Base-by-base conservation (phyloP, 2,797 vertebrate species). In the Crocidura indochinensis region DNA sequence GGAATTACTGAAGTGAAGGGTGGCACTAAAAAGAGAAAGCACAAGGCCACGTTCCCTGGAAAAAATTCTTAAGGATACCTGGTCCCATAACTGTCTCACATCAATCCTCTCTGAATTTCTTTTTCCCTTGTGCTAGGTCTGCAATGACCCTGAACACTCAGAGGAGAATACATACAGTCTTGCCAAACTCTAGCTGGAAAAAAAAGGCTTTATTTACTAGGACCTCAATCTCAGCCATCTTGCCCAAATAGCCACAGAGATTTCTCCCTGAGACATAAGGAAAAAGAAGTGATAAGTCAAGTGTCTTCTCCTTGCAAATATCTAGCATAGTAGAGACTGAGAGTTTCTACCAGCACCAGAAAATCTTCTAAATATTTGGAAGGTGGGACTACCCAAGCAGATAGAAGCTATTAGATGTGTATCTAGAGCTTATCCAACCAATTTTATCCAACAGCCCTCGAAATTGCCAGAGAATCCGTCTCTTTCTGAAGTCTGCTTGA, bases 371-470 rank as follows among this genome's bases (percentile, higher is more conserved):
- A 91, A 31, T 17, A 29, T 20, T 67, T 77, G 51, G 44, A 89
- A 89, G 29, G 80, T 85, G 87, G 69, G 49, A 31, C 56, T 88
- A 47, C 46, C 10, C 31, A 62, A 38, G n/a, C 56, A 38, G 20
- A 3, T 78, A 62, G 82, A 92, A 72, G 81, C 75, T 83, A 93
- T 92, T 29, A 75, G 76, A 24, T 74, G 67, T 78, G 93, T 96
- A 79, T 84, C 84, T 83, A 87, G 92, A 77, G 72, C 27, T 44
- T 82, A 22, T 92, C 78, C 84, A 90, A 69, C 84, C 20, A 22
- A 81, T 78, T 94, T 87, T 72, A 51, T 56, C 87, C 87, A 15
- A 49, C 2, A 1, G 60, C 51, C 24, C 73, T 64, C 60, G 68
- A 85, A 89, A 91, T 93, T 71, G 88, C 65, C 60, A 11, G 74